Evolutionary conservation across 2,113 vertebrate genomes (phyloP).

Genomic region (Tragelaphus scriptus): DNA sequence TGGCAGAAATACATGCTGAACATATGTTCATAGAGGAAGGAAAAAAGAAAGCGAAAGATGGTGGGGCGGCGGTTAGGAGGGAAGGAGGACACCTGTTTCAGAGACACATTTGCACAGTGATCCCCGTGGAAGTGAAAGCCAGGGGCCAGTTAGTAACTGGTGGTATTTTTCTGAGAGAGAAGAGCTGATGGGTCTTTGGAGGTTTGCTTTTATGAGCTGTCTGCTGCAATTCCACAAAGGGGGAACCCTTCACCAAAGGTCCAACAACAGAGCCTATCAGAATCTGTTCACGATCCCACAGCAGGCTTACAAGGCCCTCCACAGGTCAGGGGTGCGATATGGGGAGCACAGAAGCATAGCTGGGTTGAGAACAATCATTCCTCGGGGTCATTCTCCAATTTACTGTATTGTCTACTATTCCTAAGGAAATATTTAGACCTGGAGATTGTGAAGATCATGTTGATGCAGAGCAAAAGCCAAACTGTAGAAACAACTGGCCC

Average conservation of each 20-base stretch:
- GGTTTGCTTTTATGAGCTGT: not conserved
- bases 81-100: not conserved
- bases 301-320: not conserved
- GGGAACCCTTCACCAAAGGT: not conserved
- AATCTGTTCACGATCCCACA: not conserved
- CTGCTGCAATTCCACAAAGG: not conserved
- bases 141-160: not conserved
- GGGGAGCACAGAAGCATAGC: not conserved
- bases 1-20: not conserved
- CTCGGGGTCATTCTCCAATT: not conserved
- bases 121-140: not conserved
- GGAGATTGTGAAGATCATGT: not conserved
- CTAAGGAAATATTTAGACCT: not conserved
- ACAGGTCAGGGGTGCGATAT: fast-evolving
- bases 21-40: not conserved
- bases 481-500: not conserved
- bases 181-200: not conserved
- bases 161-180: not conserved
- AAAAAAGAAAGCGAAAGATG: not conserved
- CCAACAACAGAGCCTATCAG: not conserved
- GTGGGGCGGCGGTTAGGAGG: not conserved
- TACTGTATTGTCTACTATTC: not conserved
- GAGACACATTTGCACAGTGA: not conserved
- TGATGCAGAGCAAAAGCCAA: not conserved
- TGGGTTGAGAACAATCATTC: not conserved